A percentile compares a stretch with the other conserved stretches of the same genome.
phyloP scores from a whole-genome alignment of 2,888 invertebrate species.

The Drosophila paramelanica region DNA sequence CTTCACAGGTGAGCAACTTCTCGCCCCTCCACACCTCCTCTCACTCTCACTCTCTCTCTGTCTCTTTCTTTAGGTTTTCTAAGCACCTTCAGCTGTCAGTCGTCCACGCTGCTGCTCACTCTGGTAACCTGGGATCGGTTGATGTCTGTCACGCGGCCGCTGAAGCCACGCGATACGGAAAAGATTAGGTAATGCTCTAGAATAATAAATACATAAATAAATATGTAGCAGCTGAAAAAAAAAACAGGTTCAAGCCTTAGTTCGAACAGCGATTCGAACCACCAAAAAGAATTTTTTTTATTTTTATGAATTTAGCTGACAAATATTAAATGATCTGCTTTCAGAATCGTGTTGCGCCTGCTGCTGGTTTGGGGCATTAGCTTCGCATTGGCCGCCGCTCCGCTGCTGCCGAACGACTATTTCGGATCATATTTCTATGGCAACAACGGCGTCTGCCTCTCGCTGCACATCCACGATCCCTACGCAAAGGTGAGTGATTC shows the following conservation, averaged over 20 bases:
- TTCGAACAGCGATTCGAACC: too few relatives aligned
- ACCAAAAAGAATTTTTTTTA: too few relatives aligned
- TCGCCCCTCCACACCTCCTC: too few relatives aligned
- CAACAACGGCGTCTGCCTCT: constrained; percentile 87
- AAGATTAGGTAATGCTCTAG: constrained; percentile 66
- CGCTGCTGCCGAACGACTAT: constrained; percentile 85
- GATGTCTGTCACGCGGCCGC: constrained; percentile 87
- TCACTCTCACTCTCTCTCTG: too few relatives aligned
- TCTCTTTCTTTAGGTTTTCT: constrained; percentile 85
- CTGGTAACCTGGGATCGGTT: constrained; percentile 88
- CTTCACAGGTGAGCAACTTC: constrained; percentile 85
- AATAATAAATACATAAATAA: too few relatives aligned
- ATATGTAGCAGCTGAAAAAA: too few relatives aligned
- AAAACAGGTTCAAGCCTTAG: too few relatives aligned
- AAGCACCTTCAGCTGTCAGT: constrained; percentile 87
- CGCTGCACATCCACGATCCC: constrained; percentile 87
- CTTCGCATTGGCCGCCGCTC: constrained; percentile 85
- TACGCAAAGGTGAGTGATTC: constrained; percentile 85
- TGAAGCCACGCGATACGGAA: constrained; percentile 83
- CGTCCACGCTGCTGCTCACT: constrained; percentile 87
- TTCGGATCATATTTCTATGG: constrained; percentile 87
- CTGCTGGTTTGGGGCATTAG: constrained; percentile 86
- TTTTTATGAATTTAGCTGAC: too few relatives aligned
- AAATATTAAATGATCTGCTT: constrained; percentile 10
- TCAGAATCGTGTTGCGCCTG: constrained; percentile 86